Conservation (phyloP, 2,113 vertebrate genomes). For the Synodontis membranacea region DNA sequence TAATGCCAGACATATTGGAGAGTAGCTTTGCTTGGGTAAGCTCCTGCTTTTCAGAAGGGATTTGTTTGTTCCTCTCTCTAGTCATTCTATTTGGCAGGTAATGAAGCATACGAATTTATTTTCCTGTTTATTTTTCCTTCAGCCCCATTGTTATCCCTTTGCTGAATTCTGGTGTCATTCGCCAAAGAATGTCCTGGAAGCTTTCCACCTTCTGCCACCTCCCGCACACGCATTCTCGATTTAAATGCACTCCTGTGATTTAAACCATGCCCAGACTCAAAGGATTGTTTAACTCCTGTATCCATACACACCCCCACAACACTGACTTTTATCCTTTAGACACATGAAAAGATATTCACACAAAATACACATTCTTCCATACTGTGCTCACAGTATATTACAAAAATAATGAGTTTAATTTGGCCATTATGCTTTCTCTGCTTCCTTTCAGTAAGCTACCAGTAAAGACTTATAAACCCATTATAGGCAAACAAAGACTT, state of each 20-base stretch:
- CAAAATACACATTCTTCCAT: background rate
- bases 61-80: slow-evolving; percentile 1
- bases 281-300: background rate
- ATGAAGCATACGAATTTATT: slow-evolving; percentile 24
- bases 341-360: background rate
- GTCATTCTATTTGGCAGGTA: slow-evolving; percentile 9
- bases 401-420: slow-evolving; percentile 8
- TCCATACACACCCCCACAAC: background rate
- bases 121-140: slow-evolving; percentile 6
- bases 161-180: background rate
- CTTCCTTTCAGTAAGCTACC: slow-evolving; percentile 21
- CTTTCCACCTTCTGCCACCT: slow-evolving; percentile 6
- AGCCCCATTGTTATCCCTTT: background rate
- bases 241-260: background rate
- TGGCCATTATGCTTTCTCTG: background rate
- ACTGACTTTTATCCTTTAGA: background rate
- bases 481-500: background rate
- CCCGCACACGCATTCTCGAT: background rate
- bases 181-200: slow-evolving; percentile 6
- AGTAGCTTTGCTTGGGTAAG: background rate
- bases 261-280: background rate
- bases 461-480: background rate
- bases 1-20: background rate
- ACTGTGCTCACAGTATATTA: background rate
- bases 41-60: background rate